Conservation (phyloP, 2,888 invertebrate species). For the Diploptera punctata region DNA sequence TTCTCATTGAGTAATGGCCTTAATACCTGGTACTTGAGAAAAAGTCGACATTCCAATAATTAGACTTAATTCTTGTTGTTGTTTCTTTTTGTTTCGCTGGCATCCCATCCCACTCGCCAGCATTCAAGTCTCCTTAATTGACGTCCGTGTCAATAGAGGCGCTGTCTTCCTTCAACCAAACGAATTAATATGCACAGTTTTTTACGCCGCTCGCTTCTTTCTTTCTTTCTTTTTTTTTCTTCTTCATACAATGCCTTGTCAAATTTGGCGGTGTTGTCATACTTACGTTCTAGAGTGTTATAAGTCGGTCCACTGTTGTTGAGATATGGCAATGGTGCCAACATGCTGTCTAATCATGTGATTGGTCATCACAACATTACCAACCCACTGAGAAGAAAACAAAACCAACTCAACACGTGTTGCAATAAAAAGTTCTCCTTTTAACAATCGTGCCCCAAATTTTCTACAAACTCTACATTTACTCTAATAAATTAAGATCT, state of each 20-base stretch:
- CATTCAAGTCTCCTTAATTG: constrained; percentile 16
- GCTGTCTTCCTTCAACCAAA: constrained; percentile 25
- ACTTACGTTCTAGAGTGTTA: neutral
- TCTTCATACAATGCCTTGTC: constrained; percentile 30
- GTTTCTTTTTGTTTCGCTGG: neutral
- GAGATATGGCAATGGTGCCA: constrained; percentile 30
- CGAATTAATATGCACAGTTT: constrained; percentile 29
- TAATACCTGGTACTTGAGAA: constrained; percentile 19
- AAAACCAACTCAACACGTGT: too few species aligned
- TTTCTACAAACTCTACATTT: too few species aligned
- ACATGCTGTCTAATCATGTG: constrained; percentile 30
- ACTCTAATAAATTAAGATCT: too few species aligned
- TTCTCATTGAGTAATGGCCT: neutral
- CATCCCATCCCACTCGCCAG: neutral
- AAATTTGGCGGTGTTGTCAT: constrained; percentile 26
- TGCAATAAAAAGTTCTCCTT: too few species aligned
- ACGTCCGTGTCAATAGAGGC: constrained; percentile 25
- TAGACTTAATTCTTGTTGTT: constrained; percentile 25
- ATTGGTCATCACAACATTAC: constrained; percentile 33
- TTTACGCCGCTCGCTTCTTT: neutral
- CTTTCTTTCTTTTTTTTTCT: constrained; percentile 9
- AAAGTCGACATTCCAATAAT: constrained; percentile 28
- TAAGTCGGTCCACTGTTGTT: constrained; percentile 27
- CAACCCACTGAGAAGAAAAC: too few species aligned
- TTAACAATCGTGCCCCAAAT: too few species aligned